Percentiles rank a stretch among this genome's conserved stretches.
Conservation (phyloP, 2,888 invertebrate species). For the Halictus quadricinctus region DNA sequence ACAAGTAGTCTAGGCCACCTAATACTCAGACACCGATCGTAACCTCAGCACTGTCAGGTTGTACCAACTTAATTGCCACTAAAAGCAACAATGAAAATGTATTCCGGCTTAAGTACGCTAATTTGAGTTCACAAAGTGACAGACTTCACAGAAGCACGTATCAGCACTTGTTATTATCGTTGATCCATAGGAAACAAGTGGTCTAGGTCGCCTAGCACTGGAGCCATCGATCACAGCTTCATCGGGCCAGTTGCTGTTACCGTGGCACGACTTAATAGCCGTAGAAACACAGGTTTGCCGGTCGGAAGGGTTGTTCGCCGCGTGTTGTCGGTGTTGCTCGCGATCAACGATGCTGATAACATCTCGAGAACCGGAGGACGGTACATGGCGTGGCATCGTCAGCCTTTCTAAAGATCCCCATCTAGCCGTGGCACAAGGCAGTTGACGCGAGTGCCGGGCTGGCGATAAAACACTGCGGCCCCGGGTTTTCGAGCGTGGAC, state of each 20-base stretch:
- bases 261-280: background rate
- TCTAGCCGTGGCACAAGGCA: background rate
- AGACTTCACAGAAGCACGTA: background rate
- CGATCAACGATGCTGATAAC: background rate
- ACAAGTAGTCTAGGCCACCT: no score
- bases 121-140: background rate
- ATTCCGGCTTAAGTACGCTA: no score
- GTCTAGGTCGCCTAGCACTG: background rate
- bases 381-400: background rate
- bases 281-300: background rate
- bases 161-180: background rate
- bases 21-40: no score
- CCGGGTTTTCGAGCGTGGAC: slow-evolving; percentile 5
- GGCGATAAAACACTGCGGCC: background rate
- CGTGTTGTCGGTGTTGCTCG: background rate
- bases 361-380: background rate
- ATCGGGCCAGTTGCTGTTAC: background rate
- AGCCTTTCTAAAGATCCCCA: background rate
- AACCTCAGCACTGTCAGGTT: no score
- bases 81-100: no score
- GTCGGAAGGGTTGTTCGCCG: background rate
- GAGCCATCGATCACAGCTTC: background rate
- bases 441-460: background rate
- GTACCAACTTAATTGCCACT: no score
- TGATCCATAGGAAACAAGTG: background rate